These are phyloP conservation scores for Phymatocera aterrima DNA, from an alignment of 2,888 invertebrate genomes.

Conservation along the genomic window DNA sequence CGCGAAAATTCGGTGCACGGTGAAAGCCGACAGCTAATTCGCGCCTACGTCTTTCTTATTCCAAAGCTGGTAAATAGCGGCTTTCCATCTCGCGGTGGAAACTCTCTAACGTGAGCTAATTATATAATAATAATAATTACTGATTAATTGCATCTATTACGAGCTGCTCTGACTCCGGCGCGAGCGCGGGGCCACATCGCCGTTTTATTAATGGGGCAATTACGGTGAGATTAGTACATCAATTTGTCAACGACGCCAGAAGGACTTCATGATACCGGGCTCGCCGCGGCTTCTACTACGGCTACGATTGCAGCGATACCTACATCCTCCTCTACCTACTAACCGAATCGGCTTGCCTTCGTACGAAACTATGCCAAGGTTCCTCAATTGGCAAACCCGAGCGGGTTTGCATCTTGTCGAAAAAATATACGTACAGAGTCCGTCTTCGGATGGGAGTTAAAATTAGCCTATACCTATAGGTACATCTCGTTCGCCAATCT, in stretches of 20 bases:
- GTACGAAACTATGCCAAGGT: slow-evolving; percentile 31
- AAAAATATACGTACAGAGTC: slow-evolving; percentile 2
- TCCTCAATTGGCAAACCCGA: slow-evolving; percentile 16
- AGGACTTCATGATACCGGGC: slow-evolving; percentile 14
- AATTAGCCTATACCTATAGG: not conserved
- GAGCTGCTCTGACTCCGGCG: slow-evolving; percentile 14
- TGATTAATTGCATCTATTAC: slow-evolving; percentile 26
- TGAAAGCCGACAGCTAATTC: too few relatives aligned
- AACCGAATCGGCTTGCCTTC: not conserved
- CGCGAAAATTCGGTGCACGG: too few relatives aligned
- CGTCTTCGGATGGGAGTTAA: not conserved
- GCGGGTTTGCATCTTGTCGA: not conserved
- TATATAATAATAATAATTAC: slow-evolving; percentile 27
- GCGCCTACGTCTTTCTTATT: too few relatives aligned
- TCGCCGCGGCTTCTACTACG: not conserved
- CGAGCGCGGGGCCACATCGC: slow-evolving; percentile 8
- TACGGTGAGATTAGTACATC: slow-evolving; percentile 20
- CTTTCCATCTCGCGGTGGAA: not conserved
- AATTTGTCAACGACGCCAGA: slow-evolving; percentile 20
- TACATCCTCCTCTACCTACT: slow-evolving; percentile 8
- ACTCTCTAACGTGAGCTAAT: slow-evolving; percentile 4
- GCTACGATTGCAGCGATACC: not conserved
- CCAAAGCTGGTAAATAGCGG: not conserved
- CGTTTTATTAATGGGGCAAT: slow-evolving; percentile 39
- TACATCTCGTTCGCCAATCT: not conserved